Evolutionary conservation across 2,797 vertebrate species (phyloP).

Genomic region (Channallabes apus): DNA sequence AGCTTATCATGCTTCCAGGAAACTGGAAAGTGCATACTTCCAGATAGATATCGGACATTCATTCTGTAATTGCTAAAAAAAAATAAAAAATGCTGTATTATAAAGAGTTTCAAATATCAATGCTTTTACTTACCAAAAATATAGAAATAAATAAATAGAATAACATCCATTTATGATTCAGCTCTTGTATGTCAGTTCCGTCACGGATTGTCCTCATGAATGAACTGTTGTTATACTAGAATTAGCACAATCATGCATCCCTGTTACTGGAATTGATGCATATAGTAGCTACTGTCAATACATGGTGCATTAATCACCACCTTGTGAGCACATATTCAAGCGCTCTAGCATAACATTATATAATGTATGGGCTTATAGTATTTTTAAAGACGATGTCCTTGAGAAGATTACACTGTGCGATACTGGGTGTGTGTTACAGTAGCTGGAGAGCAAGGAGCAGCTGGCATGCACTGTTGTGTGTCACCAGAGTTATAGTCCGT

Average conservation of each 20-base stretch:
- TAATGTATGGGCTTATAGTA: slow-evolving; percentile 1
- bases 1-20: neutral
- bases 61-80: neutral
- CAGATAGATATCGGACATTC: neutral
- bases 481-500: slow-evolving; percentile 59
- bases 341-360: neutral
- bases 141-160: too few relatives aligned
- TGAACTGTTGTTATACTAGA: neutral
- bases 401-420: neutral
- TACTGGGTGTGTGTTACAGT: slow-evolving; percentile 32
- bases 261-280: neutral
- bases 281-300: neutral
- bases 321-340: neutral
- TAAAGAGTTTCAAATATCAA: neutral
- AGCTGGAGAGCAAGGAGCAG: slow-evolving; percentile 59
- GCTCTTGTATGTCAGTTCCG: too few relatives aligned
- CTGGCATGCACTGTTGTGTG: slow-evolving; percentile 60
- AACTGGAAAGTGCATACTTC: neutral
- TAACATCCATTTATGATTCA: neutral
- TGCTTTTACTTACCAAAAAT: neutral
- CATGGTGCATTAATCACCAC: neutral
- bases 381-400: neutral
- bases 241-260: neutral
- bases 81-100: neutral
- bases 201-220: neutral